Percentiles rank a stretch among this genome's conserved stretches.
Conservation (phyloP, 2,797 vertebrate species). For the Peromyscus nudipes region DNA sequence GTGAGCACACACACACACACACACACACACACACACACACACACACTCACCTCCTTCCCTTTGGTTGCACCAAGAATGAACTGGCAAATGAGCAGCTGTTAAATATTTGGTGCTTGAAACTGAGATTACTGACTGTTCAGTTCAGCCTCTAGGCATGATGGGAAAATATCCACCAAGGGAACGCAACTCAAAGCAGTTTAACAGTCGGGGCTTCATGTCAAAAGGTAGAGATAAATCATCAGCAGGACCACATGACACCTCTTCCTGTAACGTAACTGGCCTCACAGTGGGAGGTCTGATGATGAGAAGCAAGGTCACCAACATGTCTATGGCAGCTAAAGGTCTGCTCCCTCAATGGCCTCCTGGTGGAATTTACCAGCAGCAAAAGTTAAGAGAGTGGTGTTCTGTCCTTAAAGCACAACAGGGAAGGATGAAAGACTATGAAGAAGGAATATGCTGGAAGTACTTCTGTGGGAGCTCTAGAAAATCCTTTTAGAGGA, state of each 20-base stretch:
- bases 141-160: background rate
- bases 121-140: background rate
- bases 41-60: background rate
- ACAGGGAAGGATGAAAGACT: constrained; percentile 42
- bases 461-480: constrained; percentile 69
- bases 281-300: background rate
- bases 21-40: background rate
- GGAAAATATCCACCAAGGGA: background rate
- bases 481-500: constrained; percentile 78
- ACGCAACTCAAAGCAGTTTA: constrained; percentile 7
- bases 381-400: constrained; percentile 47
- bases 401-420: constrained; percentile 15
- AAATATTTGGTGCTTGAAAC: background rate
- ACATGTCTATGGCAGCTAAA: background rate
- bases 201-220: background rate
- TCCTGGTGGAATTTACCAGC: constrained; percentile 59
- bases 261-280: background rate
- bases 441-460: constrained; percentile 65
- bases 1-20: background rate
- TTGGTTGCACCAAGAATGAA: background rate
- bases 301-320: background rate
- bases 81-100: background rate
- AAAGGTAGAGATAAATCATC: constrained; percentile 37
- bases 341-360: background rate
- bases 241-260: background rate